phyloP scores from a whole-genome alignment of 92 coral and sea anemone species.

The Bergia puertoricense region DNA sequence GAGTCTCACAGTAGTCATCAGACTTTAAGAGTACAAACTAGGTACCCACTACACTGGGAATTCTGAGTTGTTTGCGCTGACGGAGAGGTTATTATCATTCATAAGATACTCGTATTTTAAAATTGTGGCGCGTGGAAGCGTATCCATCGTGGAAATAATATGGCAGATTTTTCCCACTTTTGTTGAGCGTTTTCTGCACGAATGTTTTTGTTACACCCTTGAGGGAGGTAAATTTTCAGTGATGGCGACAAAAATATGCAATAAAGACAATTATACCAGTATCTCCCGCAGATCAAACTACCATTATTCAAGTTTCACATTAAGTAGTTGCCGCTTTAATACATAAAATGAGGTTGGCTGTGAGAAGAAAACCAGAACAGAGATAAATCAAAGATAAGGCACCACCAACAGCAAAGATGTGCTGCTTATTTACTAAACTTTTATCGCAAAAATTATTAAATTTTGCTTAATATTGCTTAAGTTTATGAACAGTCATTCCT shows the following conservation, averaged over 20 bases:
- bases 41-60: not conserved
- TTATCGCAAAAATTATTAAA: no score
- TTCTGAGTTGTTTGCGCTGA: not conserved
- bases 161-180: constrained; percentile 6
- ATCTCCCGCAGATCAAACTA: not conserved
- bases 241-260: no score
- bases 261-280: no score
- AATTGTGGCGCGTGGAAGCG: constrained; percentile 24
- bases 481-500: no score
- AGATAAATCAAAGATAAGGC: not conserved
- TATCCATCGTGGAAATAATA: not conserved
- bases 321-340: not conserved
- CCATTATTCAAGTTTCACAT: not conserved
- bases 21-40: not conserved
- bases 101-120: not conserved
- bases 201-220: not conserved
- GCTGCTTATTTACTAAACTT: no score
- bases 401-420: no score
- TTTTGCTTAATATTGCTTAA: no score
- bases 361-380: not conserved
- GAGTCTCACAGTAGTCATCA: not conserved
- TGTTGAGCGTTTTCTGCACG: not conserved
- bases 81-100: not conserved
- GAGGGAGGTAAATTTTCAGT: not conserved
- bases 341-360: not conserved